Conservation (phyloP, 2,113 vertebrate genomes). For the Bos javanicus region DNA sequence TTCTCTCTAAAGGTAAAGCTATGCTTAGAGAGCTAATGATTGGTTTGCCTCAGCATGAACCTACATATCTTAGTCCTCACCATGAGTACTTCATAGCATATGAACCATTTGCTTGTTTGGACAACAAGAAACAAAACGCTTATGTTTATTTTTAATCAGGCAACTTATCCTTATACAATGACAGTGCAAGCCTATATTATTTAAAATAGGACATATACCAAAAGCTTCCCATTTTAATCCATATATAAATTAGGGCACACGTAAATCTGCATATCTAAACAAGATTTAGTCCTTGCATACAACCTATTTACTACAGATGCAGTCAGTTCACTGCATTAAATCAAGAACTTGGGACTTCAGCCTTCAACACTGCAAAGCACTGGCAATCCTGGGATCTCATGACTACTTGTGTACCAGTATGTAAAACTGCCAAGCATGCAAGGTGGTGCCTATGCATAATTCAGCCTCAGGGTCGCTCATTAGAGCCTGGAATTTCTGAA, state of each 20-base stretch:
- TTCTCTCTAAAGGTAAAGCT: neutral
- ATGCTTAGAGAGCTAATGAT: neutral
- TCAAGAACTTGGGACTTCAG: neutral
- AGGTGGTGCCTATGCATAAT: neutral
- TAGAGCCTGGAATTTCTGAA: neutral
- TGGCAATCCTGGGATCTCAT: neutral
- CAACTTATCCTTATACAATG: neutral
- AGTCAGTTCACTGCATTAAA: neutral
- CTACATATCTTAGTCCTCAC: neutral
- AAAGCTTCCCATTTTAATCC: neutral
- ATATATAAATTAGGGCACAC: neutral
- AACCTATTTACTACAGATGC: neutral
- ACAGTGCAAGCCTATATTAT: neutral
- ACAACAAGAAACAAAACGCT: neutral
- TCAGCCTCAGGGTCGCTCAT: neutral
- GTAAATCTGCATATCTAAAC: neutral
- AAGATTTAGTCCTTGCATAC: neutral
- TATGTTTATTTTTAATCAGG: neutral
- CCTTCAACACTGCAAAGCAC: neutral
- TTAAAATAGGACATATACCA: neutral
- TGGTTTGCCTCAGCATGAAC: neutral
- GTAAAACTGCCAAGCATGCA: neutral
- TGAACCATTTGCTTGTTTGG: neutral
- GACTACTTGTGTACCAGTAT: neutral
- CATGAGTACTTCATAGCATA: neutral